Conservation (phyloP, 1,140 invertebrate species). For the Formica exsecta region DNA sequence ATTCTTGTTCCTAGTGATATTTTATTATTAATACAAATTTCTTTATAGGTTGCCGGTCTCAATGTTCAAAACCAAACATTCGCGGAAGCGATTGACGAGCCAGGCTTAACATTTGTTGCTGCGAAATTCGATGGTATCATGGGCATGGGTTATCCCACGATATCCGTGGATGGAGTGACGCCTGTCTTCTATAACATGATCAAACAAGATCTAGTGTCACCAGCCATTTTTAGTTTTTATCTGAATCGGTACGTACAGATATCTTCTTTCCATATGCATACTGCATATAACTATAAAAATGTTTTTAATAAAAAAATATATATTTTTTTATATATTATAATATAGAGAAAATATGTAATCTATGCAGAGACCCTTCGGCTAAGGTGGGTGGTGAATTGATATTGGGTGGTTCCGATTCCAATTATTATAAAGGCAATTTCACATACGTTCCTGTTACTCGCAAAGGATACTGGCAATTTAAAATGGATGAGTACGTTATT, state of each 20-base stretch:
- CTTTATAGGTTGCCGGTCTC: constrained; percentile 90
- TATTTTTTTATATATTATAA: neutral
- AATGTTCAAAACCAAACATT: constrained; percentile 95
- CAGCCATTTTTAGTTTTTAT: constrained; percentile 98
- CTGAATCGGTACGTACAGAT: constrained; percentile 91
- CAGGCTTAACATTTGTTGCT: constrained; percentile 95
- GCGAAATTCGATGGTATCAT: constrained; percentile 99
- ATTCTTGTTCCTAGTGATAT: neutral
- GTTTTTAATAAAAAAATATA: neutral
- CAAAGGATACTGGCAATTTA: constrained; percentile 99
- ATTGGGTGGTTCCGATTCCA: constrained; percentile 96
- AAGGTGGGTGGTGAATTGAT: constrained; percentile 96
- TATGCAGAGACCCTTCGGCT: constrained; percentile 91
- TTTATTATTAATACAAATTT: neutral
- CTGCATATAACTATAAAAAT: neutral
- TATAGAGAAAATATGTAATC: constrained; percentile 54
- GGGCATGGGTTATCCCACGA: constrained; percentile 95
- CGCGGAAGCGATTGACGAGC: constrained; percentile 98
- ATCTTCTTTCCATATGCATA: neutral
- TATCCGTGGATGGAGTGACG: constrained; percentile 95
- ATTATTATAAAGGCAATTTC: constrained; percentile 96
- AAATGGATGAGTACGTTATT: constrained; percentile 91
- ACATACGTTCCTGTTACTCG: constrained; percentile 95
- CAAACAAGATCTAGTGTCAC: constrained; percentile 92
- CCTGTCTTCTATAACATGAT: constrained; percentile 98